Evolutionary conservation across 2,797 vertebrate species (phyloP).

Genomic region (Arctocebus calabarensis): DNA sequence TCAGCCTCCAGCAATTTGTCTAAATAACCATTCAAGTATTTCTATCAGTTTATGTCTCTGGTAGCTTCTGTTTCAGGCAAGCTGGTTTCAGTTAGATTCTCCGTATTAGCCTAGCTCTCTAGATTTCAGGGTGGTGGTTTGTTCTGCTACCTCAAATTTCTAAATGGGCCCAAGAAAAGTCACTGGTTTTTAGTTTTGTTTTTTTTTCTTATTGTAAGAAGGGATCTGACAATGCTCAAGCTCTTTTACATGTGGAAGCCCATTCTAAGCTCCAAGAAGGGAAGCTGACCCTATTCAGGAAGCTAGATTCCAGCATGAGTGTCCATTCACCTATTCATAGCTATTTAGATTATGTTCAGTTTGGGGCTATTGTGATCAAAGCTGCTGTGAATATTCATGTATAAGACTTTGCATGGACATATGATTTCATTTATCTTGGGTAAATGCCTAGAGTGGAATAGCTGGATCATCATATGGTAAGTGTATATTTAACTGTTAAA

Average conservation of each 20-base stretch:
- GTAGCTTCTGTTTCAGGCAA: background rate
- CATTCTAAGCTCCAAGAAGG: background rate
- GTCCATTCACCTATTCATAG: background rate
- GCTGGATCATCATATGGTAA: background rate
- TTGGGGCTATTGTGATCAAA: background rate
- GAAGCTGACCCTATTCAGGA: background rate
- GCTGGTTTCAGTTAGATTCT: background rate
- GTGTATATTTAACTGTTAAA: background rate
- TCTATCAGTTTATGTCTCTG: background rate
- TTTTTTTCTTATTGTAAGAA: background rate
- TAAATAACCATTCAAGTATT: background rate
- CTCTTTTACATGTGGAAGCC: background rate
- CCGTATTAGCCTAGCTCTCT: background rate
- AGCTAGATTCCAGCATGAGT: background rate
- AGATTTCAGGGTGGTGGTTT: background rate
- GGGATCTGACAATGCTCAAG: background rate
- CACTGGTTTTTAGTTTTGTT: background rate
- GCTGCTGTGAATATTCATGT: background rate
- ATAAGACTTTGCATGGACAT: background rate
- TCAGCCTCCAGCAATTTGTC: background rate
- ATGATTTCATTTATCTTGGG: background rate
- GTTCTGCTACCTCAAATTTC: background rate
- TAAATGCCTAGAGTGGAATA: background rate
- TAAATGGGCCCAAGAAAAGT: background rate
- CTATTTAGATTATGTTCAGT: background rate